phyloP scores from a whole-genome alignment of 2,113 vertebrate genomes.

The Platysteira castanea region DNA sequence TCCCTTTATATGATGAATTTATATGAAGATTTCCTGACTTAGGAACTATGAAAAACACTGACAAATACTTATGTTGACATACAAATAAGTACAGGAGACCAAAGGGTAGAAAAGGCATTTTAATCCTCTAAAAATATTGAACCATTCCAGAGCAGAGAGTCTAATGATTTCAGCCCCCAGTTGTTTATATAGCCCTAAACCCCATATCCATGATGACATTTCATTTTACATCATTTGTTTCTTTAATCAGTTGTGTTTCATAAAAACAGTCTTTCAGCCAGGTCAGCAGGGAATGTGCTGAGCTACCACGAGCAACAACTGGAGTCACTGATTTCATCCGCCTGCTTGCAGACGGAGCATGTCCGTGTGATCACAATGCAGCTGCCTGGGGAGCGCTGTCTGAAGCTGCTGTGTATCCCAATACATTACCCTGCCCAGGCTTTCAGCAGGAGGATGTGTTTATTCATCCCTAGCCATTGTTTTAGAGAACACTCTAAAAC shows the following conservation, averaged over 20 bases:
- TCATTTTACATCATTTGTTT: conserved; percentile 69
- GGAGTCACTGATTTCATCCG: conserved; percentile 27
- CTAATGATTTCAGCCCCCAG: conserved; percentile 57
- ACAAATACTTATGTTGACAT: conserved; percentile 59
- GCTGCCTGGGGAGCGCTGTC: not conserved
- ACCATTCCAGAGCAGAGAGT: conserved; percentile 12
- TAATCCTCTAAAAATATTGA: conserved; percentile 58
- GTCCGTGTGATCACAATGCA: not conserved
- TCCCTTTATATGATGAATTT: conserved; percentile 48
- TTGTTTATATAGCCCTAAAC: conserved; percentile 52
- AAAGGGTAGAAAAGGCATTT: conserved; percentile 58
- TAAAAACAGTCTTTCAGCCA: conserved; percentile 46
- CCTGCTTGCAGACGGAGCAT: not conserved
- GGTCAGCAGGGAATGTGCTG: conserved; percentile 62
- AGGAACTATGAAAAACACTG: conserved; percentile 46
- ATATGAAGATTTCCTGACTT: conserved; percentile 47
- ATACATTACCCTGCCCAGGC: not conserved
- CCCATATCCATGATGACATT: conserved; percentile 55
- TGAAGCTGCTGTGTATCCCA: not conserved
- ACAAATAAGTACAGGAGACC: conserved; percentile 49
- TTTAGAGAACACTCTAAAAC: not conserved
- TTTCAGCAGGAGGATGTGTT: conserved; percentile 21
- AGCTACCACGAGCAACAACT: conserved; percentile 31
- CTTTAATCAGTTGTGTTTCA: conserved; percentile 57
- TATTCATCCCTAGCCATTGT: conserved; percentile 7